Conservation (phyloP, 2,888 invertebrate species). For the Stomorhina lunata region DNA sequence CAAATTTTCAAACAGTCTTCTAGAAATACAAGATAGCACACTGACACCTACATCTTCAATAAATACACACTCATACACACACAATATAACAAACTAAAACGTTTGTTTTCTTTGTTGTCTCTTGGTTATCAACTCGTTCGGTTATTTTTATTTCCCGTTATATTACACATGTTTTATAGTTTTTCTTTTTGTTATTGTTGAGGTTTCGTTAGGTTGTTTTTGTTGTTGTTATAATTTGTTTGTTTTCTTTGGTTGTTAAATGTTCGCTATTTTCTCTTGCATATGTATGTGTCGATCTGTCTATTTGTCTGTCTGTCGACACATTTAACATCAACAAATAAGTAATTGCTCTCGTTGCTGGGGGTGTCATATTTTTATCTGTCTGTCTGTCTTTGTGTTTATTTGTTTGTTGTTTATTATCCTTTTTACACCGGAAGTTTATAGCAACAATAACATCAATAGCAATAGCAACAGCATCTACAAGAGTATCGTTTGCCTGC, state of each 20-base stretch:
- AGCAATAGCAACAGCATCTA: constrained; percentile 10
- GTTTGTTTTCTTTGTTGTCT: not conserved
- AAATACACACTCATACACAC: not conserved
- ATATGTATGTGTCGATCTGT: constrained; percentile 45
- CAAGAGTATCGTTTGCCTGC: not conserved
- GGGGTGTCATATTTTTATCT: constrained; percentile 65
- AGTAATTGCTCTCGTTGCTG: constrained; percentile 63
- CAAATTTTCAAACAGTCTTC: not conserved
- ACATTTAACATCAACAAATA: constrained; percentile 59
- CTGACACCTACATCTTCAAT: not conserved
- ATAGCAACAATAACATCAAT: constrained; percentile 53
- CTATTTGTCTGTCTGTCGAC: constrained; percentile 21
- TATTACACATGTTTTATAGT: constrained; percentile 17
- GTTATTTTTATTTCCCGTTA: constrained; percentile 15
- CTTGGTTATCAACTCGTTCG: not conserved
- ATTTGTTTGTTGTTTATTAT: constrained; percentile 66
- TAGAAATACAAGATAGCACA: too few species aligned
- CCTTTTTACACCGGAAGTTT: constrained; percentile 69
- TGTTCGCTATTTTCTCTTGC: constrained; percentile 13
- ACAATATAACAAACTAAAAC: not conserved
- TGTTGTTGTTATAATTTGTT: constrained; percentile 16
- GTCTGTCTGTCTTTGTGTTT: constrained; percentile 38
- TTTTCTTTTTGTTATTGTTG: constrained; percentile 33
- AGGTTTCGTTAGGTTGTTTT: constrained; percentile 22
- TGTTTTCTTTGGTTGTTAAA: constrained; percentile 23